These are phyloP conservation scores for Illadopsis cleaveri DNA, from an alignment of 2,113 vertebrate genomes.

Conservation along the genomic window DNA sequence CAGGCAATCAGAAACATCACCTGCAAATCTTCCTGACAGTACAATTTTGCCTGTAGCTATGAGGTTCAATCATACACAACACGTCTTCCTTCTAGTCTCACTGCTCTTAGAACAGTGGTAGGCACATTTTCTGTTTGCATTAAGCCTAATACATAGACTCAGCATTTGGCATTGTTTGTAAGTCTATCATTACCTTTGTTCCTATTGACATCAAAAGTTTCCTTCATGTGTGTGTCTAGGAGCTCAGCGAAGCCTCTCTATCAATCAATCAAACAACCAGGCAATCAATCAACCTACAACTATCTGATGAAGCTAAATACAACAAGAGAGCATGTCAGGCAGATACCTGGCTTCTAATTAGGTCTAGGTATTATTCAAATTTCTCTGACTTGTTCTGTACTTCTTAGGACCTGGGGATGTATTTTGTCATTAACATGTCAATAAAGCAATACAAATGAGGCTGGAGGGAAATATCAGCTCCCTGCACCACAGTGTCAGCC, in stretches of 20 bases:
- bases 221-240: conserved; percentile 12
- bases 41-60: conserved; percentile 33
- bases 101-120: neutral
- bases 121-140: conserved; percentile 8
- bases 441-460: conserved; percentile 63
- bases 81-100: neutral
- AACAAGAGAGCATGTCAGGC: conserved; percentile 21
- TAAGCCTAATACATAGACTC: conserved; percentile 19
- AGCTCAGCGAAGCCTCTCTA: conserved; percentile 2
- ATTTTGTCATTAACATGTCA: conserved; percentile 65
- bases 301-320: conserved; percentile 49
- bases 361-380: conserved; percentile 61
- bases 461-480: conserved; percentile 57
- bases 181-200: conserved; percentile 64
- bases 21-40: conserved; percentile 47
- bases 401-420: conserved; percentile 43
- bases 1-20: conserved; percentile 36
- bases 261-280: conserved; percentile 60
- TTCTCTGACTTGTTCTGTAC: conserved; percentile 36
- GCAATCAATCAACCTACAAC: conserved; percentile 34
- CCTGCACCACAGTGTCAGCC: conserved; percentile 1
- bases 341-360: conserved; percentile 64
- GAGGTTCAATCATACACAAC: conserved; percentile 25
- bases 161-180: conserved; percentile 64
- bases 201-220: conserved; percentile 49